A percentile compares a stretch with the other conserved stretches of the same genome.
Evolutionary conservation across 1,140 invertebrate genomes (phyloP).

Genomic region (Pollicipes pollicipes): DNA sequence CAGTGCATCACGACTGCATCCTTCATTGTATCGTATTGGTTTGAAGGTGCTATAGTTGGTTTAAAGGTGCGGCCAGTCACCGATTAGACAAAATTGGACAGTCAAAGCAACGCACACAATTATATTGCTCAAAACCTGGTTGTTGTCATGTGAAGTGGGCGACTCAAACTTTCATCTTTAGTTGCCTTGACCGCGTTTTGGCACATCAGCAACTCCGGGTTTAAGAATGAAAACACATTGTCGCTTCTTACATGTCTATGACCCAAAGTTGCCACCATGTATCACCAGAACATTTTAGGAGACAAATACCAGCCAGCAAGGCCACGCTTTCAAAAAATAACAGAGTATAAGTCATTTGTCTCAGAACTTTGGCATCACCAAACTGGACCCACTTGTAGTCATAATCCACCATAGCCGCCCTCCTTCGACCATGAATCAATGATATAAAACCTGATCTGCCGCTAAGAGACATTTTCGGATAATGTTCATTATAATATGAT

Average conservation of each 20-base stretch:
- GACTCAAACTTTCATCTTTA: too few relatives aligned
- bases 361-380: not conserved
- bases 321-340: not conserved
- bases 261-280: not conserved
- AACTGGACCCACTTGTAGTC: not conserved
- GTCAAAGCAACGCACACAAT: too few relatives aligned
- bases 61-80: too few relatives aligned
- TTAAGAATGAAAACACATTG: too few relatives aligned
- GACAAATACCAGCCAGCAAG: not conserved
- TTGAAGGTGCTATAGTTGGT: too few relatives aligned
- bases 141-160: too few relatives aligned
- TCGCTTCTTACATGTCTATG: not conserved
- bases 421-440: not conserved
- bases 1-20: too few relatives aligned
- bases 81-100: too few relatives aligned
- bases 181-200: too few relatives aligned
- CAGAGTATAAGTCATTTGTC: not conserved
- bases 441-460: not conserved
- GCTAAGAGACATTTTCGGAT: not conserved
- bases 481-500: not conserved
- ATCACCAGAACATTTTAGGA: not conserved
- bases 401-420: not conserved
- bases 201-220: too few relatives aligned
- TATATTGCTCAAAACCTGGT: too few relatives aligned
- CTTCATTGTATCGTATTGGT: too few relatives aligned